Conservation (phyloP, 2,797 vertebrate genomes). For the Masticophis lateralis region DNA sequence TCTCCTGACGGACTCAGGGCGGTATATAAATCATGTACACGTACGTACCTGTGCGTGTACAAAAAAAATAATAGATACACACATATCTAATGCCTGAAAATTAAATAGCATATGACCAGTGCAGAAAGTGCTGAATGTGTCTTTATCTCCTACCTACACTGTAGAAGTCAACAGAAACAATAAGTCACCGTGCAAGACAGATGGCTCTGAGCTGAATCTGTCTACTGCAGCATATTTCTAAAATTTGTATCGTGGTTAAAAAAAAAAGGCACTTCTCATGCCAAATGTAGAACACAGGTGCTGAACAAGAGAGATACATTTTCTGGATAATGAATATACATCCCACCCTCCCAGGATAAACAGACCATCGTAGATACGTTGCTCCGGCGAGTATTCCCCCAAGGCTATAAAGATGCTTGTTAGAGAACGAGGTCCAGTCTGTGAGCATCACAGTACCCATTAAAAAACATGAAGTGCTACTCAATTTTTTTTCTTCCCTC, state of each 20-base stretch:
- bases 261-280: constrained; percentile 24
- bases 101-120: constrained; percentile 24
- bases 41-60: background rate
- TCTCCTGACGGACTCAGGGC: no score
- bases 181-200: constrained; percentile 44
- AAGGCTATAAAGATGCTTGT: background rate
- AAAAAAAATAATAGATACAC: background rate
- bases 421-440: background rate
- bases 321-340: constrained; percentile 33
- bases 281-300: constrained; percentile 47
- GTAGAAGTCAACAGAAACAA: constrained; percentile 27
- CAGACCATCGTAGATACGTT: background rate
- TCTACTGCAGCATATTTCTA: constrained; percentile 35
- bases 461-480: background rate
- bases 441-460: background rate
- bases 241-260: constrained; percentile 44
- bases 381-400: background rate
- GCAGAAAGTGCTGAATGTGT: constrained; percentile 27
- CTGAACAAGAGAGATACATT: constrained; percentile 22
- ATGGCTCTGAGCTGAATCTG: constrained; percentile 44
- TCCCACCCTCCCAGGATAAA: background rate
- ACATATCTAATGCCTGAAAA: background rate
- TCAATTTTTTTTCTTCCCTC: background rate
- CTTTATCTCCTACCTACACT: background rate
- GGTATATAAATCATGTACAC: background rate